phyloP scores from a whole-genome alignment of 2,888 invertebrate genomes.

The Drymonia ruficornis region DNA sequence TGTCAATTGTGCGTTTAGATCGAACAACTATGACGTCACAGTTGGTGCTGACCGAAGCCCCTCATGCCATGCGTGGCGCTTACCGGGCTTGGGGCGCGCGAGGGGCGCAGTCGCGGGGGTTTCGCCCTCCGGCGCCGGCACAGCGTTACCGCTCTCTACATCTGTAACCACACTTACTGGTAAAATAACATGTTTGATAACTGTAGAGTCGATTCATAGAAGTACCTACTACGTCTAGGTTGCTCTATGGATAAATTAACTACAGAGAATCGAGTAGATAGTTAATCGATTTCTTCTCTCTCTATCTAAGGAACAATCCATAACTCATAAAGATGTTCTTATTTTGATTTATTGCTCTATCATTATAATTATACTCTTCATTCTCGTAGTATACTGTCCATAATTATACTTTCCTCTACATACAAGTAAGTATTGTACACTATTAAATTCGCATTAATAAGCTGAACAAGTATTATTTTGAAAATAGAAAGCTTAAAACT shows the following conservation, averaged over 20 bases:
- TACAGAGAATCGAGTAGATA: too few relatives aligned
- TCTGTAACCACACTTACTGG: slow-evolving; percentile 60
- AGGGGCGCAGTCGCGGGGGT: slow-evolving; percentile 33
- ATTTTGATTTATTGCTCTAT: background rate
- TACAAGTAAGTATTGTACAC: too few relatives aligned
- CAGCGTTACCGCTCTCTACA: slow-evolving; percentile 62
- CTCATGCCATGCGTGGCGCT: slow-evolving; percentile 56
- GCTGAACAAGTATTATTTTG: too few relatives aligned
- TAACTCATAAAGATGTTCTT: background rate
- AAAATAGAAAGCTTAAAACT: too few relatives aligned
- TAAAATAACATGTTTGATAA: slow-evolving; percentile 5
- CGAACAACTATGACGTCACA: slow-evolving; percentile 12
- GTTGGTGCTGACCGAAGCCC: slow-evolving; percentile 24
- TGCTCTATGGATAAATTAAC: too few relatives aligned
- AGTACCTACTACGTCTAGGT: too few relatives aligned
- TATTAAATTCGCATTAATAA: too few relatives aligned
- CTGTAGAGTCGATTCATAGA: too few relatives aligned
- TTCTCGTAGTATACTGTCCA: background rate
- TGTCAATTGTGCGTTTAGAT: background rate
- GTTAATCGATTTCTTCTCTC: too few relatives aligned
- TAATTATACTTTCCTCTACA: background rate
- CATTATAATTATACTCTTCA: background rate
- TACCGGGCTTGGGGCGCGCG: slow-evolving; percentile 52
- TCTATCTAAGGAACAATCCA: too few relatives aligned
- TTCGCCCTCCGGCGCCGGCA: slow-evolving; percentile 42